A percentile compares a stretch with the other conserved stretches of the same genome.
phyloP scores from a whole-genome alignment of 2,888 invertebrate genomes.

The Kryphioiulus occultus region DNA sequence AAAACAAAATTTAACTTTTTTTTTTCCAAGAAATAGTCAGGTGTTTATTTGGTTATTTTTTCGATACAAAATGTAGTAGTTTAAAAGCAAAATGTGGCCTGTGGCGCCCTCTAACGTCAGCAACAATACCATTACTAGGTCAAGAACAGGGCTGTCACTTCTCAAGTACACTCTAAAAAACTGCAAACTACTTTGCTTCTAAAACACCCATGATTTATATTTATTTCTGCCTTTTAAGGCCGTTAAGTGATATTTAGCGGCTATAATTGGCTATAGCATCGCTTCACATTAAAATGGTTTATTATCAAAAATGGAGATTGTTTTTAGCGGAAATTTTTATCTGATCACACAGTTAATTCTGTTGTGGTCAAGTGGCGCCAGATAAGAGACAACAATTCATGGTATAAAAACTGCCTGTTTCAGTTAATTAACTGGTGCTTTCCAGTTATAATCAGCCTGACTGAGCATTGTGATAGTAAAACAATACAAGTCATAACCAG shows the following conservation, averaged over 20 bases:
- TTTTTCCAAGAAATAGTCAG: no score
- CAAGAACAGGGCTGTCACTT: constrained; percentile 17
- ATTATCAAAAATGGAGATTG: background rate
- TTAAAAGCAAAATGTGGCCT: no score
- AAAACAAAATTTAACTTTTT: no score
- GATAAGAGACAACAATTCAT: background rate
- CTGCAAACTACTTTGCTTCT: background rate
- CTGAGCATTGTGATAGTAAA: no score
- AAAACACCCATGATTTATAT: constrained; percentile 14
- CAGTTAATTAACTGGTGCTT: background rate
- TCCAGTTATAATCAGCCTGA: no score
- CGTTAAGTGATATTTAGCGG: background rate
- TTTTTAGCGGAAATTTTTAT: background rate
- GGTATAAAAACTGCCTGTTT: background rate
- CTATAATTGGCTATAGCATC: background rate
- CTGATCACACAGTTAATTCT: background rate
- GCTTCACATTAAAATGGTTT: constrained; percentile 12
- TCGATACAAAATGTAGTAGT: no score
- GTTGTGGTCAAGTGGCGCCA: background rate
- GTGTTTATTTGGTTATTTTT: no score
- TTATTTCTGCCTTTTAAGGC: background rate
- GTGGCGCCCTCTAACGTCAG: no score
- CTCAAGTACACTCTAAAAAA: background rate
- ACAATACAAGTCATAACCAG: background rate
- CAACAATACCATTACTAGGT: background rate